Base-by-base conservation (phyloP, 37 sponge, comb jelly and placozoan genomes). In the Spongilla lacustris region DNA sequence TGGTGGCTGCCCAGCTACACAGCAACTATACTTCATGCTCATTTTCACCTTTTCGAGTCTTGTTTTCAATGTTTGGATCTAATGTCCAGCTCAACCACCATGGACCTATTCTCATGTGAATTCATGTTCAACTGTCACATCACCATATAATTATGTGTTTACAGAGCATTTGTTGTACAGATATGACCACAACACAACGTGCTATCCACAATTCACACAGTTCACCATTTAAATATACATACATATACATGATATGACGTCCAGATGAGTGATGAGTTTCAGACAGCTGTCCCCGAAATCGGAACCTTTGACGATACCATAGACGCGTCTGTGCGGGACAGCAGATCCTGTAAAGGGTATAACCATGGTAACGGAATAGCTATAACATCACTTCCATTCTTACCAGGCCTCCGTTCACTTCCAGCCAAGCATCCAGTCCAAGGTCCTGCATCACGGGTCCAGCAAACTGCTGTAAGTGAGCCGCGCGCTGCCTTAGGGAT, bases 381-480 rank as follows among this genome's bases (percentile, higher is more conserved):
- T n/a, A n/a, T n/a, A n/a, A n/a, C n/a, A n/a, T n/a, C n/a, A n/a
- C n/a, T n/a, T 17, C 14, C 21, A 1, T 58, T 17, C 49, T 72
- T 82, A 82, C 83, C 73, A 82, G 23, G n/a, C 85, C 85, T 25
- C 85, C 85, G 0, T 84, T 74, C 0, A 2, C 2, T 29, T 27
- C 28, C 10, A 84, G 19, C 85, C 85, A 84, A 12, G 24, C 14
- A 32, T 76, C 77, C 8, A 84, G 48, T 9, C 68, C 38, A 4
- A 84, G 36, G 13, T 84, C 85, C 36, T 66, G 36, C 38, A 84
- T n/a, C 25, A 35, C 29, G 25, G 58, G 37, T 34, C 76, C 76
- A 0, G 34, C 85, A 38, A 67, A 84, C 26, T 37, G 24, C 12
- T 50, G 21, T 26, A 76, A 11, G 68, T 37, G 75, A 12, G 9